Base-by-base conservation (phyloP, 2,797 vertebrate species). In the Myiothlypis chrysogaster region DNA sequence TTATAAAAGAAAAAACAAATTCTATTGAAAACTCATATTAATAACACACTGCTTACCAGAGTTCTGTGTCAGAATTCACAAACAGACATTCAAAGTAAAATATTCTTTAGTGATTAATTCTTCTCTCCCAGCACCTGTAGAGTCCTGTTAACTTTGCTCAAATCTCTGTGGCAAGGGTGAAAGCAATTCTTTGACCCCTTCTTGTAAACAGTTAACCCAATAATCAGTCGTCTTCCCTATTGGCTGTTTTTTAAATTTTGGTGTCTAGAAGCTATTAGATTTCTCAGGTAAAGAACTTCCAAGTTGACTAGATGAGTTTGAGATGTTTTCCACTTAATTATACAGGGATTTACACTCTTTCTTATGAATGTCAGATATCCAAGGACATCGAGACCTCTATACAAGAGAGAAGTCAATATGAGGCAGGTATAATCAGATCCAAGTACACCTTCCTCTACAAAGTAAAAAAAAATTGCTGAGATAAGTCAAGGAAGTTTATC, bases 361-460 rank as follows among this genome's bases (percentile, higher is more conserved):
- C 35, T 56, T 15, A 27, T 37, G 18, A 63, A 73, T 77, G 25
- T 23, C 56, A 77, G 16, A 52, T 25, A 72, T 34, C 14, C 18
- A 84, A 82, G 8, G 35, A 37, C 20, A 84, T 21, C 0, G 14
- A 50, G 22, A 69, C 50, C 47, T 71, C 60, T 25, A 28, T 25
- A 34, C 7, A 72, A 81, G 61, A 0, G 1, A 88, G 37, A 65
- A 50, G 37, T 44, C 15, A 55, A 32, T 35, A 57, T 0, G 0
- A 83, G 35, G 30, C 23, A 39, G 6, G 6, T 39, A 44, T 9
- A 30, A 46, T 41, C 28, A 76, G 19, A 64, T 34, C 17, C 32
- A 60, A 14, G 11, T 32, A 60, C 12, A 55, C 1, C 3, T n/a
- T 76, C 16, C 37, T 19, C 10, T 23, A 64, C 10, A 75, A 89